Evolutionary conservation across 2,797 vertebrate genomes (phyloP).

Genomic region (Acipenser ruthenus): DNA sequence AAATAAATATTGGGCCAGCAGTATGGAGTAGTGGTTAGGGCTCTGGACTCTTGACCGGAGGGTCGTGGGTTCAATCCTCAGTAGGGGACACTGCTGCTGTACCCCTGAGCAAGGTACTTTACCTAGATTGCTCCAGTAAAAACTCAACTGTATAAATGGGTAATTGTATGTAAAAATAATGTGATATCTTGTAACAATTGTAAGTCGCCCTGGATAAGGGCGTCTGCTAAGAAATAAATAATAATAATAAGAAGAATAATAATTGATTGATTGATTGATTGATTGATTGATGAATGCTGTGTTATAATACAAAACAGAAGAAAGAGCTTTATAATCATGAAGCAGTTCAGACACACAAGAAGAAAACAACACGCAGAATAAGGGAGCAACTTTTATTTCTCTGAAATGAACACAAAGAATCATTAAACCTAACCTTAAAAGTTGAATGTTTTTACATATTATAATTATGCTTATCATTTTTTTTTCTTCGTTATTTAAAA

Average conservation of each 20-base stretch:
- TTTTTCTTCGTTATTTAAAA: slow-evolving; percentile 51
- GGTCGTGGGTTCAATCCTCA: no score
- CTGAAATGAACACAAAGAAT: slow-evolving; percentile 41
- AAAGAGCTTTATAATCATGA: background rate
- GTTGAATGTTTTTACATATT: slow-evolving; percentile 54
- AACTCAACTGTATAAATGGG: no score
- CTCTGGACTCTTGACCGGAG: no score
- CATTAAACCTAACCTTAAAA: slow-evolving; percentile 41
- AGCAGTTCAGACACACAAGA: slow-evolving; percentile 9
- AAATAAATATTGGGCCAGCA: background rate
- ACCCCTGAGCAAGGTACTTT: no score
- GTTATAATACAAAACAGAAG: background rate
- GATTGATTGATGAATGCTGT: background rate
- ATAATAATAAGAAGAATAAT: no score
- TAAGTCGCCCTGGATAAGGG: no score
- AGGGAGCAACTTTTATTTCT: slow-evolving; percentile 48
- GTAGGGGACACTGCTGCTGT: no score
- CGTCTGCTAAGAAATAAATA: no score
- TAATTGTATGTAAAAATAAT: no score
- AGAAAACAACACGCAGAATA: slow-evolving; percentile 26
- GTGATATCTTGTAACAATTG: no score
- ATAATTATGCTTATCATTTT: slow-evolving; percentile 39
- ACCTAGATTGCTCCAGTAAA: no score
- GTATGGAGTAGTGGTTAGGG: no score
- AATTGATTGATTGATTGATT: slow-evolving; percentile 35